phyloP scores from a whole-genome alignment of 2,797 vertebrate species.

The Acrossocheilus wenchowensis region DNA sequence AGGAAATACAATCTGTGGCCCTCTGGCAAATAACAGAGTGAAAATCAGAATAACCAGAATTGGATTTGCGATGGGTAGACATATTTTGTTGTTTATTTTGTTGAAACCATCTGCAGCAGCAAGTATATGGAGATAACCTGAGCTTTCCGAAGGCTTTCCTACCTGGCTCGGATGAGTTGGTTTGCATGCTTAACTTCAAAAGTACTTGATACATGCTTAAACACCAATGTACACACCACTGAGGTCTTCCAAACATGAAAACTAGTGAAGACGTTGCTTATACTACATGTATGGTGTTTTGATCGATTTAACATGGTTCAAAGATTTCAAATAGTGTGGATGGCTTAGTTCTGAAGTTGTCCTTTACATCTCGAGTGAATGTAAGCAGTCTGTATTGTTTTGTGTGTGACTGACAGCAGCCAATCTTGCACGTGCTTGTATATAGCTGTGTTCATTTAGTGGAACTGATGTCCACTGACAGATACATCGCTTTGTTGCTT shows the following conservation, averaged over 20 bases:
- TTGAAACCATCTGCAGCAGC: conserved; percentile 61
- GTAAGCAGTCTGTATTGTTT: conserved; percentile 4
- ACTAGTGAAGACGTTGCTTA: background rate
- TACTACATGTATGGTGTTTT: background rate
- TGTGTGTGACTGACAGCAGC: conserved; percentile 36
- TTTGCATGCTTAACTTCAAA: conserved; percentile 15
- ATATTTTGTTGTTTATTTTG: conserved; percentile 62
- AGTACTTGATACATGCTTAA: background rate
- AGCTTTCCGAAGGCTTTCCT: conserved; percentile 38
- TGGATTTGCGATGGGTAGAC: conserved; percentile 66
- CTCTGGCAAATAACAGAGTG: conserved; percentile 64
- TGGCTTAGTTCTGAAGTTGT: background rate
- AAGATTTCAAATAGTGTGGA: background rate
- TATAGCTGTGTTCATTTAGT: conserved; percentile 24
- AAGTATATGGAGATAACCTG: conserved; percentile 35
- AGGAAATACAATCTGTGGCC: conserved; percentile 69
- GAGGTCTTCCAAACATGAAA: conserved; percentile 3
- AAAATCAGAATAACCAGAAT: conserved; percentile 61
- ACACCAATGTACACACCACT: background rate
- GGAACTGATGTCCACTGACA: conserved; percentile 46
- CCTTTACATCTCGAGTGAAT: background rate
- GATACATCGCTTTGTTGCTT: conserved; percentile 38
- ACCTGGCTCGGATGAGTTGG: conserved; percentile 34
- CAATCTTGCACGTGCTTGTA: conserved; percentile 58
- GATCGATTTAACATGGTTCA: conserved; percentile 7